phyloP scores from a whole-genome alignment of 23 tunicate species.

The Botrylloides violaceus region DNA sequence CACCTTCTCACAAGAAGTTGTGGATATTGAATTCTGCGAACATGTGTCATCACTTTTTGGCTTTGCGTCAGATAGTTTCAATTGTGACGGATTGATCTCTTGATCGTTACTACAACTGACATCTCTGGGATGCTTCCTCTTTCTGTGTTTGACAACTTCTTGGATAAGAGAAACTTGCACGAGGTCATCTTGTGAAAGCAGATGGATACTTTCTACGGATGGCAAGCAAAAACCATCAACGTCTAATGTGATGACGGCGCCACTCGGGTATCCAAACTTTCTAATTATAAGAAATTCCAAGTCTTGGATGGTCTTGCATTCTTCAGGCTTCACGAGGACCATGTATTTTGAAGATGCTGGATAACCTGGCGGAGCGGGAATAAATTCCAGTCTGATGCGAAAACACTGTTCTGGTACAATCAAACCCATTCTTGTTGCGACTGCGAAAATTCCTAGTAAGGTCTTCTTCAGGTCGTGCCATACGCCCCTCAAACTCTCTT shows the following conservation, averaged over 20 bases:
- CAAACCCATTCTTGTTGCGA: too few relatives aligned
- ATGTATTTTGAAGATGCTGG: conserved; percentile 19
- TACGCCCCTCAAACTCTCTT: too few relatives aligned
- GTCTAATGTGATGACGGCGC: background rate
- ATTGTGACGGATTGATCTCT: too few relatives aligned
- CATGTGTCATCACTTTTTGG: too few relatives aligned
- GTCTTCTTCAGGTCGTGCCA: too few relatives aligned
- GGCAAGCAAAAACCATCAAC: background rate
- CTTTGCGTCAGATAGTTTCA: too few relatives aligned
- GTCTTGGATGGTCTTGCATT: conserved; percentile 4
- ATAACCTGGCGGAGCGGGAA: background rate
- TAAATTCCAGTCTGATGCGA: background rate
- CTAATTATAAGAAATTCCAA: conserved; percentile 2
- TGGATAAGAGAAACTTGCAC: background rate
- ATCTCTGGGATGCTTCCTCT: background rate
- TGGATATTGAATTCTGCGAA: too few relatives aligned
- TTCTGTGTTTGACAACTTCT: background rate
- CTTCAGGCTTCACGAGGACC: conserved; percentile 12
- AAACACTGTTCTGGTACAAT: background rate
- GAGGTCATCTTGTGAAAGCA: background rate
- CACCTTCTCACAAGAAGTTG: too few relatives aligned
- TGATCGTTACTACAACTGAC: too few relatives aligned
- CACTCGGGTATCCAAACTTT: conserved; percentile 20
- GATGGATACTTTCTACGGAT: background rate
- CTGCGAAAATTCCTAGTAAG: too few relatives aligned